phyloP scores from a whole-genome alignment of 2,888 invertebrate species.

The Nephrotoma appendiculata region DNA sequence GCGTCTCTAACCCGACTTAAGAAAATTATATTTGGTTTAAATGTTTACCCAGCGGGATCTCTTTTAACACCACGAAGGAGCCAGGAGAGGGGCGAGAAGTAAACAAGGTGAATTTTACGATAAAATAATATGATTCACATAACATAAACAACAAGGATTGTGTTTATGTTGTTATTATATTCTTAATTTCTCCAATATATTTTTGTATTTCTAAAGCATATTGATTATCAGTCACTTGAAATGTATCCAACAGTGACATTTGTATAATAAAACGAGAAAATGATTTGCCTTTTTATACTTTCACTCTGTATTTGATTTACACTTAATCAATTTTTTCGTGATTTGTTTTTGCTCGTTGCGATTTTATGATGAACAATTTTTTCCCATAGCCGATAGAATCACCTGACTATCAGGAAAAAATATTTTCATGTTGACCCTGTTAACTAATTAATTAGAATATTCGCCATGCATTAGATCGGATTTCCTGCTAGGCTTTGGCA shows the following conservation, averaged over 20 bases:
- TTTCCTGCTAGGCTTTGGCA: too few relatives aligned
- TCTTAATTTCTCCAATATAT: not conserved
- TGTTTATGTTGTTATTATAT: not conserved
- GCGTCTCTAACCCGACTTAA: not conserved
- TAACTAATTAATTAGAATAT: too few relatives aligned
- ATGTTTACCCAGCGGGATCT: not conserved
- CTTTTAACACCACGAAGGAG: not conserved
- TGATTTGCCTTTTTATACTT: not conserved
- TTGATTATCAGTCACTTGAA: not conserved
- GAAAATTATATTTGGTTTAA: not conserved
- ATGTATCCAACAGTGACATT: not conserved
- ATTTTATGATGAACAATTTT: too few relatives aligned
- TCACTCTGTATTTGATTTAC: not conserved
- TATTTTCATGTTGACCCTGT: too few relatives aligned
- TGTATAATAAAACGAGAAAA: not conserved
- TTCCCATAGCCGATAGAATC: too few relatives aligned
- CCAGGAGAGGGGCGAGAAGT: not conserved
- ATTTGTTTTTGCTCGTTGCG: slow-evolving; percentile 6
- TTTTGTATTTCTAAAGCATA: not conserved
- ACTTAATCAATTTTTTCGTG: not conserved
- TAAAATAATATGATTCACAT: not conserved
- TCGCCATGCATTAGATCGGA: too few relatives aligned
- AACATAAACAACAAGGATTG: not conserved
- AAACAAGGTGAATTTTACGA: not conserved
- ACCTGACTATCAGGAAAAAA: too few relatives aligned